These are phyloP conservation scores for Lithophane ornitopus DNA, from an alignment of 2,888 invertebrate species.

Conservation along the genomic window DNA sequence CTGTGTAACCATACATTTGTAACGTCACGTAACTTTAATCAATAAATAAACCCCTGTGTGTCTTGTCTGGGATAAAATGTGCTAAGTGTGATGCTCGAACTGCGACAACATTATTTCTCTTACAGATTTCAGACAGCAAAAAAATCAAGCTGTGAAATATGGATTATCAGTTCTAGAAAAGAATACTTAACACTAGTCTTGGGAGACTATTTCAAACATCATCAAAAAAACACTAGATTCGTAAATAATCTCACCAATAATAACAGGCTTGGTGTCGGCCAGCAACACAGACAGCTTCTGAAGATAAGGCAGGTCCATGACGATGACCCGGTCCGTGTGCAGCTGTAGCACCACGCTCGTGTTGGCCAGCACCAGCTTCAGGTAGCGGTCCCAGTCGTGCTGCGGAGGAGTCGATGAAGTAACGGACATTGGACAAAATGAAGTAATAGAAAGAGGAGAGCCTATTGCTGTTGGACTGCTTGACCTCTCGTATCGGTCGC, in stretches of 20 bases:
- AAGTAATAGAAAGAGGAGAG: not conserved
- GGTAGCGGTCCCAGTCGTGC: conserved; percentile 92
- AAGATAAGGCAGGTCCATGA: conserved; percentile 92
- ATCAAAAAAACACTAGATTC: too few species aligned
- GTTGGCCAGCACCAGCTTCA: conserved; percentile 90
- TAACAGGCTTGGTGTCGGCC: conserved; percentile 86
- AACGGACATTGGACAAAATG: not conserved
- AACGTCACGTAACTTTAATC: too few species aligned
- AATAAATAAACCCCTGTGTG: too few species aligned
- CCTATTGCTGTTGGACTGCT: not conserved
- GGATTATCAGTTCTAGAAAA: too few species aligned
- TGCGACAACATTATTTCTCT: too few species aligned
- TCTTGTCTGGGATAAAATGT: too few species aligned
- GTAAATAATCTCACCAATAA: conserved; percentile 86
- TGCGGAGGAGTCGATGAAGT: conserved; percentile 66
- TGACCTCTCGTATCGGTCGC: not conserved
- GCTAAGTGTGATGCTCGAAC: too few species aligned
- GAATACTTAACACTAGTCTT: too few species aligned
- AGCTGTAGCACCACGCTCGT: conserved; percentile 89
- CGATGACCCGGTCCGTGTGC: conserved; percentile 90
- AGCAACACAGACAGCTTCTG: conserved; percentile 91
- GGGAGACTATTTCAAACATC: too few species aligned
- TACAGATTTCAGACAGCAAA: too few species aligned
- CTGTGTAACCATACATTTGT: too few species aligned
- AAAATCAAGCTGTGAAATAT: too few species aligned